Conservation (phyloP, 2,888 invertebrate genomes). For the Anoplius nigerrimus region DNA sequence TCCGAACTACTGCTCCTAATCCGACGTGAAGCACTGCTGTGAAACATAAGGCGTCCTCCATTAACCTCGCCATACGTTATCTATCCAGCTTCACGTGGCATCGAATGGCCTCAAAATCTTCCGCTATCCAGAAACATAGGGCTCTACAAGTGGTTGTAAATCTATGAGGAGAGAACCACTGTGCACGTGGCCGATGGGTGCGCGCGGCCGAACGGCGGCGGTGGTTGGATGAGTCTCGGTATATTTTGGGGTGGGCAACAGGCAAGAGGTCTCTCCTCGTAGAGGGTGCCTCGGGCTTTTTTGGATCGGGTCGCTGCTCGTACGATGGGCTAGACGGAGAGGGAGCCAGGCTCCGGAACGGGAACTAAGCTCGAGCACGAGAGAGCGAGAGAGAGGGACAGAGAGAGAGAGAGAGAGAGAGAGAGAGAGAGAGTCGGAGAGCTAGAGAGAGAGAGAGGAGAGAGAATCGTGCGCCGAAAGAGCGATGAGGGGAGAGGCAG, state of each 20-base stretch:
- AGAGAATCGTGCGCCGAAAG: slow-evolving; percentile 16
- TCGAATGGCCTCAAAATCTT: too few relatives aligned
- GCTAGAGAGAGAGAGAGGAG: slow-evolving; percentile 28
- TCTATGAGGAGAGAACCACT: slow-evolving; percentile 56
- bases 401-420: slow-evolving; percentile 10
- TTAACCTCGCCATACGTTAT: too few relatives aligned
- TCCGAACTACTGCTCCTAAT: too few relatives aligned
- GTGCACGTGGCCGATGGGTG: slow-evolving; percentile 51
- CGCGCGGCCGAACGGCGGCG: slow-evolving; percentile 26
- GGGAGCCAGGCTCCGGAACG: slow-evolving; percentile 32
- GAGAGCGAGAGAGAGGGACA: slow-evolving; percentile 25
- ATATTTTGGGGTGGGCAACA: slow-evolving; percentile 61
- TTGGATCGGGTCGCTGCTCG: slow-evolving; percentile 53
- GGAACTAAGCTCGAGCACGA: slow-evolving; percentile 32
- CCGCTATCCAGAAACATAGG: neutral
- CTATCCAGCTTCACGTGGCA: too few relatives aligned
- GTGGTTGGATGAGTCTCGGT: slow-evolving; percentile 59
- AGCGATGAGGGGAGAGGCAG: slow-evolving; percentile 34
- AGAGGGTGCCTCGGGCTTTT: slow-evolving; percentile 66
- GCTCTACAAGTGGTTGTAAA: slow-evolving; percentile 55
- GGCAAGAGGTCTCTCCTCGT: slow-evolving; percentile 51
- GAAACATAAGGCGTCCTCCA: too few relatives aligned
- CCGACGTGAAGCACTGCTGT: too few relatives aligned
- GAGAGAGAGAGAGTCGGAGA: slow-evolving; percentile 12
- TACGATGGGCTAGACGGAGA: slow-evolving; percentile 42